These are phyloP conservation scores for Setophaga coronata DNA, from an alignment of 2,113 vertebrate species.

Conservation along the genomic window DNA sequence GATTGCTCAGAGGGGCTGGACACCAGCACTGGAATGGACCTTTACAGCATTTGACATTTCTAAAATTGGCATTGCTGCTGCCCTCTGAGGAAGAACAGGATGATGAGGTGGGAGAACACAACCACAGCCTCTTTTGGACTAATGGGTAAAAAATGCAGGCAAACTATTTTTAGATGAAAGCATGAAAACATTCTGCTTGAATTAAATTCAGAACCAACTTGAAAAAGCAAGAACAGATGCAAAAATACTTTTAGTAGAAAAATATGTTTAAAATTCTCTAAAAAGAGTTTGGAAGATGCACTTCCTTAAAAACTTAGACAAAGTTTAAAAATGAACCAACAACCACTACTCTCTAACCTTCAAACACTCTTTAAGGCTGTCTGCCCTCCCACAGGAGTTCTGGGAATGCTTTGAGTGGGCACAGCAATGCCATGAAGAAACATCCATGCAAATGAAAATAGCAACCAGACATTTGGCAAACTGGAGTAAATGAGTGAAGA, in stretches of 20 bases:
- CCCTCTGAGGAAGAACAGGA: slow-evolving; percentile 42
- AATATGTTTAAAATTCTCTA: slow-evolving; percentile 31
- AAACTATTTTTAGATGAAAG: slow-evolving; percentile 72
- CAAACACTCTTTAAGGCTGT: background rate
- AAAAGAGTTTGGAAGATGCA: slow-evolving; percentile 3
- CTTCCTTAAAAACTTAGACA: background rate
- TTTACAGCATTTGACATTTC: slow-evolving; percentile 12
- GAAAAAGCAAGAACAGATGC: slow-evolving; percentile 36
- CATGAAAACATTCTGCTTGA: slow-evolving; percentile 53
- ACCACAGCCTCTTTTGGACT: slow-evolving; percentile 23
- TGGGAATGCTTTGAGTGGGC: background rate
- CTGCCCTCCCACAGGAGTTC: background rate
- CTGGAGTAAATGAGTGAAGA: background rate
- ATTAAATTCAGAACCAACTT: slow-evolving; percentile 42
- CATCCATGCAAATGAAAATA: background rate
- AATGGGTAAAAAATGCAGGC: slow-evolving; percentile 67
- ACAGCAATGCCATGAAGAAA: background rate
- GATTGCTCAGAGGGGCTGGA: background rate
- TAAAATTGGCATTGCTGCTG: slow-evolving; percentile 32
- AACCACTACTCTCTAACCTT: background rate
- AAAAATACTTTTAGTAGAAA: slow-evolving; percentile 50
- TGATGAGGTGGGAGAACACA: slow-evolving; percentile 69
- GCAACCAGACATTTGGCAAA: background rate
- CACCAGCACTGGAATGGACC: slow-evolving; percentile 34
- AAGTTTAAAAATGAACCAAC: background rate